Evolutionary conservation across 2,797 vertebrate genomes (phyloP).

Genomic region (Channallabes apus): DNA sequence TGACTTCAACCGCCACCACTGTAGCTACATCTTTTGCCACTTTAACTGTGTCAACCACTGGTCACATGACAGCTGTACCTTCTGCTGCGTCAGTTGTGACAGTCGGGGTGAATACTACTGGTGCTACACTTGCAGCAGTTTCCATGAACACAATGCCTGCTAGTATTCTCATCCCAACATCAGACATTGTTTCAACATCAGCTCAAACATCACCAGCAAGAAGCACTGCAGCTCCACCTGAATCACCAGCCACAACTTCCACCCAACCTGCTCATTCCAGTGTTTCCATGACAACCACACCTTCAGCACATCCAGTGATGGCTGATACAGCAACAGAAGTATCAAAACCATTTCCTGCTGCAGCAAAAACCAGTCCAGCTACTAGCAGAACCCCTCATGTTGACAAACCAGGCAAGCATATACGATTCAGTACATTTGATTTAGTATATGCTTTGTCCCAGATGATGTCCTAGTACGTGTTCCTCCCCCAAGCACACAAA

Average conservation of each 20-base stretch:
- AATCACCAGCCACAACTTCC: neutral
- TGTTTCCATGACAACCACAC: slow-evolving; percentile 4
- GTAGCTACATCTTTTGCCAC: neutral
- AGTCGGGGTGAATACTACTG: slow-evolving; percentile 5
- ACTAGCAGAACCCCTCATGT: slow-evolving; percentile 40
- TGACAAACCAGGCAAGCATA: slow-evolving; percentile 65
- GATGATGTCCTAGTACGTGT: neutral
- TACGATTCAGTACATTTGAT: neutral
- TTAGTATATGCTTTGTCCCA: neutral
- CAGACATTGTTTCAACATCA: neutral
- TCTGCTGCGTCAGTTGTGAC: neutral
- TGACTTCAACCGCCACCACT: neutral
- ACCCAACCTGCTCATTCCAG: neutral
- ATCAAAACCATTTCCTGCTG: neutral
- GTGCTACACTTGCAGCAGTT: neutral
- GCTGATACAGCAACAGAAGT: slow-evolving; percentile 18
- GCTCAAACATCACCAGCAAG: neutral
- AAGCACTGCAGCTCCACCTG: neutral
- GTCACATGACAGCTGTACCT: neutral
- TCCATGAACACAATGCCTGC: neutral
- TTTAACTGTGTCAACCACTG: neutral
- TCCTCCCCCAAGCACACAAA: neutral
- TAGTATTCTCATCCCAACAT: neutral
- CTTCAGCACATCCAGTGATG: neutral
- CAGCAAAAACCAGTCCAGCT: slow-evolving; percentile 22